Conservation (phyloP, 1,140 invertebrate species). For the Atta texana region DNA sequence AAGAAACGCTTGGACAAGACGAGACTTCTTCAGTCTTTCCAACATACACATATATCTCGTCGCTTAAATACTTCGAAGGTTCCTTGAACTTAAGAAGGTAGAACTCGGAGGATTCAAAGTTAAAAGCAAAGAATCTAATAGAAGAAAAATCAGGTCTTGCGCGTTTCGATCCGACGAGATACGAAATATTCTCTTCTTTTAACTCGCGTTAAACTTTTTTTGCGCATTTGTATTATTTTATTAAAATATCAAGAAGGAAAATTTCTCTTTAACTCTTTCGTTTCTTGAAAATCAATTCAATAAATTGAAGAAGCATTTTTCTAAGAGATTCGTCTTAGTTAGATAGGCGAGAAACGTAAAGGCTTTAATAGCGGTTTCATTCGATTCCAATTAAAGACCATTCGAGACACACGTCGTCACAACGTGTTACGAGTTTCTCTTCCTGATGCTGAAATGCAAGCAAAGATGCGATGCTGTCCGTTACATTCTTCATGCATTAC, state of each 20-base stretch:
- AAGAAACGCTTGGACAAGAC: slow-evolving; percentile 53
- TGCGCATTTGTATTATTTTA: slow-evolving; percentile 27
- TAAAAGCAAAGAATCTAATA: slow-evolving; percentile 25
- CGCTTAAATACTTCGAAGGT: slow-evolving; percentile 14
- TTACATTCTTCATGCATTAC: slow-evolving; percentile 15
- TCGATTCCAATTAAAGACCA: slow-evolving; percentile 68
- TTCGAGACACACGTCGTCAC: slow-evolving; percentile 44
- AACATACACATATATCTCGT: neutral
- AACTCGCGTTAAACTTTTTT: slow-evolving; percentile 7
- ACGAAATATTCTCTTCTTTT: slow-evolving; percentile 28
- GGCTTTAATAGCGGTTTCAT: slow-evolving; percentile 32
- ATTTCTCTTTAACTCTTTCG: neutral
- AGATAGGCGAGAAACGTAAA: slow-evolving; percentile 40
- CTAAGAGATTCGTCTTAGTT: slow-evolving; percentile 45
- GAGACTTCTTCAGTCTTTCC: slow-evolving; percentile 13
- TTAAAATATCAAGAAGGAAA: slow-evolving; percentile 11
- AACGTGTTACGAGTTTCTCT: slow-evolving; percentile 10
- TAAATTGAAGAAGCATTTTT: slow-evolving; percentile 34
- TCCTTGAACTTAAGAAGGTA: neutral
- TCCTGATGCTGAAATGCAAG: neutral
- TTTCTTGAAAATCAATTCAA: slow-evolving; percentile 63
- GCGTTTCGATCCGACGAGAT: neutral
- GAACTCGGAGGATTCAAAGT: slow-evolving; percentile 23
- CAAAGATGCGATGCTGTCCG: neutral
- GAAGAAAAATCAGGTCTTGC: slow-evolving; percentile 23